Evolutionary conservation across 2,888 invertebrate genomes (phyloP).

Genomic region (Escarpia spicata): DNA sequence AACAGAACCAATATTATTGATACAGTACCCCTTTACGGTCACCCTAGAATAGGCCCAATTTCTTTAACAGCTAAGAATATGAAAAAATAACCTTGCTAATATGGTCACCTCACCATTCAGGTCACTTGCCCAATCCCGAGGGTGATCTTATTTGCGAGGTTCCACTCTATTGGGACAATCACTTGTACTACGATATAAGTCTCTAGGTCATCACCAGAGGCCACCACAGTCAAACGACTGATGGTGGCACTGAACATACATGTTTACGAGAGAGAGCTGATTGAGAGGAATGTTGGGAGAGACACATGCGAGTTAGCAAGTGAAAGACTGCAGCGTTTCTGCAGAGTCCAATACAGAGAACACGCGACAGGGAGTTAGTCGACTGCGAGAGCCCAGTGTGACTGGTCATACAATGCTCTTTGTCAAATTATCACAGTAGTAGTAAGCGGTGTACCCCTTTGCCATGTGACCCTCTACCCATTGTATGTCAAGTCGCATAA

Average conservation of each 20-base stretch:
- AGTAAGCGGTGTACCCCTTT: neutral
- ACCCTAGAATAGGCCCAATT: no score
- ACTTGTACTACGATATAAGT: neutral
- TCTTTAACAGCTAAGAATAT: no score
- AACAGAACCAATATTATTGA: no score
- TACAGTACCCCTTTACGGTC: no score
- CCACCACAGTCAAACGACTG: neutral
- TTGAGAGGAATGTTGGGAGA: neutral
- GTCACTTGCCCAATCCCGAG: no score
- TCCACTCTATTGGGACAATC: no score
- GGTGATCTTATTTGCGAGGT: no score
- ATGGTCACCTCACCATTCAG: no score
- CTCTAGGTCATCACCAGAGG: neutral
- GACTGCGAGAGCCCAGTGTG: neutral
- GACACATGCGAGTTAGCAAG: neutral
- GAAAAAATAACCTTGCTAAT: no score
- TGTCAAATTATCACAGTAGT: conserved; percentile 13
- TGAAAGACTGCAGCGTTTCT: neutral
- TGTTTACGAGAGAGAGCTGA: no score
- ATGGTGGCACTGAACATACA: neutral
- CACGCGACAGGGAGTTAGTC: neutral
- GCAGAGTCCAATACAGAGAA: neutral
- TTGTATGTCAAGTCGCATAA: neutral
- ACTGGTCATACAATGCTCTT: neutral
- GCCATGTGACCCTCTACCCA: neutral